Percentiles rank a stretch among this genome's conserved stretches.
phyloP scores from a whole-genome alignment of 1,140 invertebrate genomes.

The Caerostris extrusa region DNA sequence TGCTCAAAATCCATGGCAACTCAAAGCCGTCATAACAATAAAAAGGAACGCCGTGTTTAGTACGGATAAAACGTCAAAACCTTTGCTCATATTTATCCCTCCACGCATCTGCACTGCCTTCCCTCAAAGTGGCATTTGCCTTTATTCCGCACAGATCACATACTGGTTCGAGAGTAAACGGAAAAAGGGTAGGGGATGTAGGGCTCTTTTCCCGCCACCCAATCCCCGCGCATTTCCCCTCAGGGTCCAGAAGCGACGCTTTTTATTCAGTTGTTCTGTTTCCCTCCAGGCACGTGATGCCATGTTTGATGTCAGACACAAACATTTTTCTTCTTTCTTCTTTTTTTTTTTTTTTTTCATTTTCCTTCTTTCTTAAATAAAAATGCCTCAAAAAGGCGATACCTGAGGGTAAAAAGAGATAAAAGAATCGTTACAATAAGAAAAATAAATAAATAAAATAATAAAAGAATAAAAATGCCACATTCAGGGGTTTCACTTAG shows the following conservation, averaged over 20 bases:
- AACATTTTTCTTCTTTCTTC: not conserved
- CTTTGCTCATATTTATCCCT: not conserved
- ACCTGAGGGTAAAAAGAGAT: not conserved
- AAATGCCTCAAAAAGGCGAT: not conserved
- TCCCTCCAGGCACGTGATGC: not conserved
- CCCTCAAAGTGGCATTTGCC: not conserved
- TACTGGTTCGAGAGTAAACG: not conserved
- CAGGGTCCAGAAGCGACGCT: not conserved
- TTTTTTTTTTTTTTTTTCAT: not conserved
- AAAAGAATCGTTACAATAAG: not conserved
- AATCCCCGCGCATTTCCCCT: not conserved
- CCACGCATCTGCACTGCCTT: not conserved
- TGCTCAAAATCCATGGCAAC: not conserved
- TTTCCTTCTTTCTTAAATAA: not conserved
- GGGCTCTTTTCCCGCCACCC: not conserved
- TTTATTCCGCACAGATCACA: conserved; percentile 9
- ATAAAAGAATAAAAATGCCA: not conserved
- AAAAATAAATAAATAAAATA: not conserved
- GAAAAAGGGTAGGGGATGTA: not conserved
- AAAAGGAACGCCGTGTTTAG: not conserved
- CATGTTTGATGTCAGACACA: conserved; percentile 4
- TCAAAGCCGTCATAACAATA: not conserved
- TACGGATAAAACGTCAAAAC: not conserved
- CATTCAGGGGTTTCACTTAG: not conserved
- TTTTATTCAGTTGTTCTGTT: not conserved